Base-by-base conservation (phyloP, 2,113 vertebrate genomes). In the Cynopterus brachyotis region DNA sequence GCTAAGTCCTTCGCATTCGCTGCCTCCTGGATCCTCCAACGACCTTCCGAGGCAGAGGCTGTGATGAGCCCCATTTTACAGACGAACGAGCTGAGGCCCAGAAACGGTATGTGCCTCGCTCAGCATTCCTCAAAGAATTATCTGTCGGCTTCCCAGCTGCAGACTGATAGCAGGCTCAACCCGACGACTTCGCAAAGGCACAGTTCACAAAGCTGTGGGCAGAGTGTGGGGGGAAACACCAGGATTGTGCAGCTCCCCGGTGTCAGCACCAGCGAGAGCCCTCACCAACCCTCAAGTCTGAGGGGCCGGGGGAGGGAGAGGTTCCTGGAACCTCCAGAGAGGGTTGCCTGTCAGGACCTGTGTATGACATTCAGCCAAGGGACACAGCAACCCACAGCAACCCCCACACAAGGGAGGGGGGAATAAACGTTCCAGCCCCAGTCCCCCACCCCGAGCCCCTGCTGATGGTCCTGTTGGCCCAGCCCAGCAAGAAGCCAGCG, bases 151-250 rank as follows among this genome's bases (percentile, higher is more conserved):
- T 62, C 62, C 42, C 22, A 5, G 9, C 37, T 3, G 0, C 53
- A 47, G 26, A 60, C 9, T 22, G 22, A 2, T 26, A 53, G n/a
- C 8, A 35, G 26, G 13, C 30, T 60, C 20, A 15, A n/a, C 40
- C 3, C 0, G 53, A 9, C 35, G 10, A 9, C 22, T n/a, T 6
- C n/a, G 16, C 1, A 37, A 37, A 55, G n/a, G 66, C 13, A 42
- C 11, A 8, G 1, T 15, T 37, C 28, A 12, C 66, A 75, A 35
- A 26, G 40, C 47, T 40, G n/a, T 9, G 11, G 6, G n/a, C 1
- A 0, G 22, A 30, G 30, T 2, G 1, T 0, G 19, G 20, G 3
- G 3, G 30, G 1, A 2, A 7, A 35, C 9, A 1, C 64, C 15
- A 15, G 42, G 42, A 24, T 8, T 0, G 60, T 3, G 16, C 15